These are phyloP conservation scores for Drosophila sp. DNA, from an alignment of 1,140 invertebrate species.

Conservation along the genomic window DNA sequence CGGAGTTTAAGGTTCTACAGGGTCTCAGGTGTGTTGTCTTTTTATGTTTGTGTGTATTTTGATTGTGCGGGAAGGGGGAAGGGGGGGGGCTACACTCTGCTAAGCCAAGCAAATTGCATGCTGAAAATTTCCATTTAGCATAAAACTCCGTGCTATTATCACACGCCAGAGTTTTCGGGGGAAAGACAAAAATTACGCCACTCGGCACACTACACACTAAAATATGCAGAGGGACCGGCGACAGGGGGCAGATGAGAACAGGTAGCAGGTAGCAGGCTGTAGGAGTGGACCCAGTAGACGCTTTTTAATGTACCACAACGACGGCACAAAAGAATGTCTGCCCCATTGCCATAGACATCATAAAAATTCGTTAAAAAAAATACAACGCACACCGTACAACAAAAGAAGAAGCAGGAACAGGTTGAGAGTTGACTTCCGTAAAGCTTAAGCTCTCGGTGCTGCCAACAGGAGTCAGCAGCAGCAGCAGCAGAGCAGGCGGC, in stretches of 20 bases:
- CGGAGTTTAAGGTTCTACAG: background rate
- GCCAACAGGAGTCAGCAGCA: background rate
- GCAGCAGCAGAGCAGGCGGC: background rate
- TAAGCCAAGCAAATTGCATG: constrained; percentile 63
- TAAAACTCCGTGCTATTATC: constrained; percentile 73
- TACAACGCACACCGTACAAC: constrained; percentile 68
- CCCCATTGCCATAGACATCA: constrained; percentile 75
- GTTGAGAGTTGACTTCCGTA: constrained; percentile 63
- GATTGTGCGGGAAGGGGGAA: too few relatives aligned
- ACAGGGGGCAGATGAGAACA: background rate
- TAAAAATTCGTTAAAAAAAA: constrained; percentile 80
- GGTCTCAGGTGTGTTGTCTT: constrained; percentile 16
- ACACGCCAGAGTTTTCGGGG: constrained; percentile 21
- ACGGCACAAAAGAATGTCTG: constrained; percentile 72
- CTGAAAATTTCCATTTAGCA: constrained; percentile 81
- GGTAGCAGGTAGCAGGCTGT: background rate
- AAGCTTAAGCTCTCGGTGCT: constrained; percentile 58
- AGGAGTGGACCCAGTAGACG: constrained; percentile 64
- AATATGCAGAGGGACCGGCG: constrained; percentile 57
- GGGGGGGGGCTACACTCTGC: background rate
- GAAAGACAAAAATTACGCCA: constrained; percentile 74
- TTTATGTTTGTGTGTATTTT: background rate
- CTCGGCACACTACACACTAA: constrained; percentile 74
- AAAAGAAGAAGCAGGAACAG: constrained; percentile 11
- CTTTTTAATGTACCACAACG: constrained; percentile 78